These are phyloP conservation scores for Leptinotarsa peninsularis DNA, from an alignment of 2,888 invertebrate genomes.

Conservation along the genomic window DNA sequence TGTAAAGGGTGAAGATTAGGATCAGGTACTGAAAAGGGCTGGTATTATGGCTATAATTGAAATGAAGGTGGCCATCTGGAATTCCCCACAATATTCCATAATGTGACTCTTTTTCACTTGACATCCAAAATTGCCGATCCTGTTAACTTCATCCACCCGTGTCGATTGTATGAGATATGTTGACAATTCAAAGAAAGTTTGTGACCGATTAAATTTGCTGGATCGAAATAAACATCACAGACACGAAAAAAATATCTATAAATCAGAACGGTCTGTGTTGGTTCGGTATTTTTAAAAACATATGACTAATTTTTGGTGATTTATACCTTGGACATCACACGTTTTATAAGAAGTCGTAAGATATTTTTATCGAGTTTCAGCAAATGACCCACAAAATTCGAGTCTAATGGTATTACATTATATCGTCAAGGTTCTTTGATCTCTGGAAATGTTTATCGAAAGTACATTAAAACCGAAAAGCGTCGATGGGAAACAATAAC, in stretches of 20 bases:
- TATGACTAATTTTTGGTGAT: constrained; percentile 51
- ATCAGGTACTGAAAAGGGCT: background rate
- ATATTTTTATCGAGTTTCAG: constrained; percentile 27
- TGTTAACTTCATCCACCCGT: background rate
- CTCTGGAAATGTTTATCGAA: constrained; percentile 5
- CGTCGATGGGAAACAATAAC: background rate
- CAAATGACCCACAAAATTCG: constrained; percentile 29
- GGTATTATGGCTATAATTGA: background rate
- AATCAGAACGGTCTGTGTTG: constrained; percentile 29
- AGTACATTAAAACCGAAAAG: background rate
- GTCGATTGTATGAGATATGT: constrained; percentile 7
- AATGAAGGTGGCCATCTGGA: background rate
- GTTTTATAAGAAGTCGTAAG: constrained; percentile 21
- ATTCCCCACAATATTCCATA: background rate
- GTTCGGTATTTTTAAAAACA: constrained; percentile 50
- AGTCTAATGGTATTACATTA: constrained; percentile 25
- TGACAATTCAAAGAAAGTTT: background rate
- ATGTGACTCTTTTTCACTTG: background rate
- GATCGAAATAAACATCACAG: constrained; percentile 25
- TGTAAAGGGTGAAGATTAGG: background rate
- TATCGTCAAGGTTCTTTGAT: constrained; percentile 16
- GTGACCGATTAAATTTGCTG: background rate
- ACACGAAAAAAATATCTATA: constrained; percentile 30
- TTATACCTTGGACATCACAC: constrained; percentile 38
- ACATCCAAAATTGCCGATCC: background rate